Percentiles rank a stretch among this genome's conserved stretches.
phyloP scores from a whole-genome alignment of 2,888 invertebrate genomes.

The Melipona beecheii region DNA sequence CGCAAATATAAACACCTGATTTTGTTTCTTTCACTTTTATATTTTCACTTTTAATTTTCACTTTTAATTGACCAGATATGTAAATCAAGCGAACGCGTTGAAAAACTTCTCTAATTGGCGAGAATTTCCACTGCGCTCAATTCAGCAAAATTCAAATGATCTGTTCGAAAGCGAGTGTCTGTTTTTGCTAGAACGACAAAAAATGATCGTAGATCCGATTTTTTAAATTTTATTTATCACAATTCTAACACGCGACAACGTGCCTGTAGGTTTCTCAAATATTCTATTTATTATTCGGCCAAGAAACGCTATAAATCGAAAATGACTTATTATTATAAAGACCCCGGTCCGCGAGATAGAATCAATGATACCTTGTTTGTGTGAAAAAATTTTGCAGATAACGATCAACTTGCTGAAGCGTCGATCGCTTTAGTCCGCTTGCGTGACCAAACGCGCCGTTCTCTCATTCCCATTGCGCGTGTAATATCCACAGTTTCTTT shows the following conservation, averaged over 20 bases:
- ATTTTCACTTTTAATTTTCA: slow-evolving; percentile 67
- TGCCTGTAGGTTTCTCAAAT: too few species aligned
- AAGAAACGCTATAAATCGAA: too few species aligned
- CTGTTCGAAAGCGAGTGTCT: slow-evolving; percentile 11
- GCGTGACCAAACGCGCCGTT: neutral
- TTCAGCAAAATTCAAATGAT: neutral
- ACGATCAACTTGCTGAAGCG: neutral
- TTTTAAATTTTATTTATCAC: neutral
- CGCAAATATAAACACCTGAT: neutral
- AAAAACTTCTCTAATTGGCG: neutral
- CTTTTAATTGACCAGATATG: slow-evolving; percentile 50
- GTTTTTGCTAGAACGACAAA: slow-evolving; percentile 7
- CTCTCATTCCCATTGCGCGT: neutral
- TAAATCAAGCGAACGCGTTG: neutral
- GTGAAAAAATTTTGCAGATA: neutral
- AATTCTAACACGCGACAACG: neutral
- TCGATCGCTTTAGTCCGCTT: neutral
- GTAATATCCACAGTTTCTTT: neutral
- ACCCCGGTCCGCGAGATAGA: too few species aligned
- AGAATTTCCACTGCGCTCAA: neutral
- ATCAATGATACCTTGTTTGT: too few species aligned
- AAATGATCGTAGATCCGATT: too few species aligned
- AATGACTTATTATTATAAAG: too few species aligned
- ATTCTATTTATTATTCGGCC: too few species aligned
- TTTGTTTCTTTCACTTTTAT: neutral